These are phyloP conservation scores for Mactra quadrangularis DNA, from an alignment of 1,140 invertebrate species.

Conservation along the genomic window DNA sequence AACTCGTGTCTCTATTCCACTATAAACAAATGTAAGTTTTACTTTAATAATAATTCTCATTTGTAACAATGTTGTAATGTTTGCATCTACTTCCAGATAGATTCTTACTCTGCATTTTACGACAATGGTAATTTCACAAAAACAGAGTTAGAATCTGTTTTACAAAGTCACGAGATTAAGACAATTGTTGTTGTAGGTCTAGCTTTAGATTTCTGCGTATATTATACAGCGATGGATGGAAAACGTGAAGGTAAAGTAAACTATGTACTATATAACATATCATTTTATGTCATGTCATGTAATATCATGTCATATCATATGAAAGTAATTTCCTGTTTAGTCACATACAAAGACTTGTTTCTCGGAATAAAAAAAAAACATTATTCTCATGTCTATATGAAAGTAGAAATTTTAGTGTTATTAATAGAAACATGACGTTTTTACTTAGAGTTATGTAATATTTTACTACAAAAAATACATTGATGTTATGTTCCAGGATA, in stretches of 20 bases:
- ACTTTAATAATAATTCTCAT: no score
- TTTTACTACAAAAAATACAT: background rate
- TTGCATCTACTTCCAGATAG: constrained; percentile 62
- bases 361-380: no score
- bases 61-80: no score
- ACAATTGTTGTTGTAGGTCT: constrained; percentile 70
- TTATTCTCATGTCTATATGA: background rate
- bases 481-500: background rate
- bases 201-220: constrained; percentile 76
- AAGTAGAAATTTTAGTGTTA: background rate
- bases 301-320: no score
- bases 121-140: constrained; percentile 72
- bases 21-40: no score
- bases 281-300: background rate
- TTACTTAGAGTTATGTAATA: no score
- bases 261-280: background rate
- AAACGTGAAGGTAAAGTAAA: constrained; percentile 62
- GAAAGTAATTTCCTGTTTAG: background rate
- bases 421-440: background rate
- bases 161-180: constrained; percentile 57
- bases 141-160: constrained; percentile 64
- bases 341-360: background rate
- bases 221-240: constrained; percentile 73
- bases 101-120: constrained; percentile 76
- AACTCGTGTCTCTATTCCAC: no score